Base-by-base conservation (phyloP, 2,888 invertebrate genomes). In the Tetranychus truncatus region DNA sequence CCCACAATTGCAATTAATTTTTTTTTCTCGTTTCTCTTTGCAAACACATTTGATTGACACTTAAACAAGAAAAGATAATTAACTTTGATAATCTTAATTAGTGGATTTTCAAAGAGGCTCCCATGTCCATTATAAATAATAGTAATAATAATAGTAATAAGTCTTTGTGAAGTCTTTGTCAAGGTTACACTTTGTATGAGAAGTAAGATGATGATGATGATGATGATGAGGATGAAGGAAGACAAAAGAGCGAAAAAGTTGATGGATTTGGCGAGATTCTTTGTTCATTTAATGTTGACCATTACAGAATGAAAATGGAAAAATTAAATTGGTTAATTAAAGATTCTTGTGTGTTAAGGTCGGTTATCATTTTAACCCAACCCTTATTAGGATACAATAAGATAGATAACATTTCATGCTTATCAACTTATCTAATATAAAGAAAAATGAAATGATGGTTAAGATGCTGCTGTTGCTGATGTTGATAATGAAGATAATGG, bases 41-140 rank as follows among this genome's bases (percentile, higher is more conserved):
- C 15, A 9, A 15, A 15, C 55, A 15, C 55, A 5, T 55, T 55
- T 55, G 55, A 55, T 55, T 55, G 55, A 55, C 55, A 55, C 55
- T 55, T 15, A 55, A 55, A 55, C 55, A 55, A 55, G 55, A 55
- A 55, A 55, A 55, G 55, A 55, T 55, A 55, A 55, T 55, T 55
- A 55, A 55, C 55, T 55, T 55, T 55, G 55, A 55, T 55, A 55
- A 55, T 55, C 55, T 55, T 55, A 55, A 55, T 55, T 55, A 55
- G 55, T 55, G 55, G 15, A 55, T 15, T 15, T 55, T 15, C 55
- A 55, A 15, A 55, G 55, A 55, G 55, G 55, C 15, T 15, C 55
- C 55, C 9, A 55, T 55, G 55, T 55, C 55, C 15, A 55, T 55
- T 55, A 15, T 55, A 55, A 55, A 55, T 55, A 55, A 34, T 55